Conservation (phyloP, 2,113 vertebrate genomes). For the Cheirogaleus medius region DNA sequence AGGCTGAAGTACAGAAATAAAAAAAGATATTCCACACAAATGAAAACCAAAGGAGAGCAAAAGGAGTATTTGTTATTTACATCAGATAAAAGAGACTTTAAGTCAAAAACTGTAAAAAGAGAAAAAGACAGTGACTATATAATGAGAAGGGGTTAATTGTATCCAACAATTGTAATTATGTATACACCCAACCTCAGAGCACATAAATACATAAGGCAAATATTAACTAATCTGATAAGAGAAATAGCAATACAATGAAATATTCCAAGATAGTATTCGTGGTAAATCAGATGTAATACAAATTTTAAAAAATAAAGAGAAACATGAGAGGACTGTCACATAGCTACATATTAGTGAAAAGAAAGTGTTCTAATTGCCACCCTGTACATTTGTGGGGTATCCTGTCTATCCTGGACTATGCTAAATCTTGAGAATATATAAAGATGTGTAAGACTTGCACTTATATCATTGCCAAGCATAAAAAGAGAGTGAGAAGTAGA, state of each 20-base stretch:
- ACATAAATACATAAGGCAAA: neutral
- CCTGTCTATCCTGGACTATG: neutral
- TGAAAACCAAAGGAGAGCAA: neutral
- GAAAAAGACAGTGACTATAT: neutral
- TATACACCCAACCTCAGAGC: neutral
- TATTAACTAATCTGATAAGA: neutral
- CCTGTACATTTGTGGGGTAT: neutral
- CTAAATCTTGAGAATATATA: neutral
- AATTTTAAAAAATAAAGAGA: neutral
- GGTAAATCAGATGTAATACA: neutral
- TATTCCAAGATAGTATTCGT: neutral
- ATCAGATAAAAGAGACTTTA: neutral
- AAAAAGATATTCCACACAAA: neutral
- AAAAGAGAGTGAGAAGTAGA: neutral
- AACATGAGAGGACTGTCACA: neutral
- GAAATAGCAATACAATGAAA: neutral
- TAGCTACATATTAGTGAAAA: neutral
- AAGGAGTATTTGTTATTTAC: neutral
- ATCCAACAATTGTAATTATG: neutral
- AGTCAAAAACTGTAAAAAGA: neutral
- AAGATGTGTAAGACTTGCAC: neutral
- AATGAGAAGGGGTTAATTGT: neutral
- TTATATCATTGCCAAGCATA: neutral
- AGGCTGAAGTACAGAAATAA: neutral
- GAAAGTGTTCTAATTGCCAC: neutral